Percentiles rank a stretch among this genome's conserved stretches.
phyloP scores from a whole-genome alignment of 2,888 invertebrate genomes.

The Odontomyia ornata region DNA sequence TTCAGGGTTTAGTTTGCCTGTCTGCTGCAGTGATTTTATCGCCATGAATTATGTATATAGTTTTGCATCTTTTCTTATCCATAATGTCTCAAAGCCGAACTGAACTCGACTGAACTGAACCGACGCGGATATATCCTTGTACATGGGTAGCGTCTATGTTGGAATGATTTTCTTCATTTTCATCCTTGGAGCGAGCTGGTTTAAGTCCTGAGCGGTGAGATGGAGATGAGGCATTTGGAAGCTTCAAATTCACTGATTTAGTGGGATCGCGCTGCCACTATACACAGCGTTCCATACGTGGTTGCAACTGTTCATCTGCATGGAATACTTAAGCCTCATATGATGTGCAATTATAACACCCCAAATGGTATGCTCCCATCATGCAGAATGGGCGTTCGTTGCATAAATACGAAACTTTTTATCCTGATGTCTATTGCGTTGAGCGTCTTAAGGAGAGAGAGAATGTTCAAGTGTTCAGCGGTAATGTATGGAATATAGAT shows the following conservation, averaged over 20 bases:
- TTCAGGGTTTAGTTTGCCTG: constrained; percentile 54
- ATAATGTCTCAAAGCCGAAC: constrained; percentile 42
- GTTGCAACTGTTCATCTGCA: constrained; percentile 27
- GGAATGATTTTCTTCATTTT: constrained; percentile 9
- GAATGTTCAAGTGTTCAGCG: neutral
- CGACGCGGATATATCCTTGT: constrained; percentile 19
- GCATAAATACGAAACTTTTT: neutral
- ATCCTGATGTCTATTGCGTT: neutral
- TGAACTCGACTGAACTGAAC: constrained; percentile 4
- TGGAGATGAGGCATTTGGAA: neutral
- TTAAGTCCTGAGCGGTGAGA: neutral
- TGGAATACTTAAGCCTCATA: constrained; percentile 5
- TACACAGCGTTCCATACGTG: neutral
- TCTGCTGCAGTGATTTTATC: constrained; percentile 55
- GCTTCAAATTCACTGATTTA: constrained; percentile 18
- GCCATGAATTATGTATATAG: constrained; percentile 54
- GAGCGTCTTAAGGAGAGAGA: neutral
- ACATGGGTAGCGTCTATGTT: neutral
- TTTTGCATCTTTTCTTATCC: constrained; percentile 47
- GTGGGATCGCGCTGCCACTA: neutral
- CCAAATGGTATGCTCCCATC: constrained; percentile 18
- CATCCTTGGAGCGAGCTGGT: neutral
- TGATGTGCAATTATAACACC: constrained; percentile 45
- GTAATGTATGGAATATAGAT: neutral
- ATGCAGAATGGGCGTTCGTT: constrained; percentile 19